Evolutionary conservation across 2,888 invertebrate genomes (phyloP).

Genomic region (Muschampia plurimacula): DNA sequence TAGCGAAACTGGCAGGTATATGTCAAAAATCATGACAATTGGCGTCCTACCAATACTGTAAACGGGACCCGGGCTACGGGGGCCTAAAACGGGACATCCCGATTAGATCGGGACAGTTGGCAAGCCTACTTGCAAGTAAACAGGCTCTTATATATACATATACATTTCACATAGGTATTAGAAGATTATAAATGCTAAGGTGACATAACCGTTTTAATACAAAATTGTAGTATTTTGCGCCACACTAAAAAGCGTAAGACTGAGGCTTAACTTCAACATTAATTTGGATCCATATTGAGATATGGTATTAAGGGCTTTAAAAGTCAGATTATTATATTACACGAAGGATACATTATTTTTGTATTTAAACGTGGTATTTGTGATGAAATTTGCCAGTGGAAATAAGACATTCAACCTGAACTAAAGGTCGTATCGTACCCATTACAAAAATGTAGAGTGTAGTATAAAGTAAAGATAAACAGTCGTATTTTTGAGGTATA

Average conservation of each 20-base stretch:
- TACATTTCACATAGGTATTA: background rate
- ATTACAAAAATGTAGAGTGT: no score
- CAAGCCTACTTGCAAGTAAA: background rate
- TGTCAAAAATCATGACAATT: no score
- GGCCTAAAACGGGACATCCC: no score
- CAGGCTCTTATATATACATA: background rate
- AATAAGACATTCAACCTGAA: background rate
- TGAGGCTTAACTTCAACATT: slow-evolving; percentile 21
- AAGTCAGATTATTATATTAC: slow-evolving; percentile 2
- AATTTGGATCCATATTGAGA: slow-evolving; percentile 19
- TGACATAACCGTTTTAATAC: background rate
- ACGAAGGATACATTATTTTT: slow-evolving; percentile 1
- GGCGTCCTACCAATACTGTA: no score
- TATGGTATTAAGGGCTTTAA: background rate
- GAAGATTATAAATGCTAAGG: background rate
- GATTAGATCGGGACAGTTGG: no score
- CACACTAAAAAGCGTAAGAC: slow-evolving; percentile 7
- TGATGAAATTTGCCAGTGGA: background rate
- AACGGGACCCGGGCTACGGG: no score
- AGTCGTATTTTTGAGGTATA: no score
- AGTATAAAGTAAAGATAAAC: no score
- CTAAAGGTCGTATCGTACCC: background rate
- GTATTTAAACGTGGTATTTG: background rate
- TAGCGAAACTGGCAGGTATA: no score
- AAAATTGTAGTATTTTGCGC: background rate